phyloP scores from a whole-genome alignment of 1,140 invertebrate species.

The Zaprionus inermis region DNA sequence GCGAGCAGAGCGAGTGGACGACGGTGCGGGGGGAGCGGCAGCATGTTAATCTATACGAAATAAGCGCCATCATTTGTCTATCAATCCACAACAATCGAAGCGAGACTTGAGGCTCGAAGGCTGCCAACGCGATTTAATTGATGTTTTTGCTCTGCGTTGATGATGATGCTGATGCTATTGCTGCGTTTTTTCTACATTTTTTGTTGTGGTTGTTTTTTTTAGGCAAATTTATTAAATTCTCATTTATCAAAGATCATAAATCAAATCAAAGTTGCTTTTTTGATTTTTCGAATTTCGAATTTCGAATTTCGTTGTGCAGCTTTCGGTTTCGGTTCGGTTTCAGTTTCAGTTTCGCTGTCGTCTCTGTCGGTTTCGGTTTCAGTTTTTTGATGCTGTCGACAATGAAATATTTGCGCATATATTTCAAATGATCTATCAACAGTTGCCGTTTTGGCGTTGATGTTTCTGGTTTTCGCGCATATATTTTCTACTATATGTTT shows the following conservation, averaged over 20 bases:
- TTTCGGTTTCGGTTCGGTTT: slow-evolving; percentile 42
- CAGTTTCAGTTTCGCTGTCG: slow-evolving; percentile 44
- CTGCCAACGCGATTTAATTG: slow-evolving; percentile 57
- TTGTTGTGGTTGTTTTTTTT: too few species aligned
- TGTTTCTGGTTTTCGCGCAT: slow-evolving; percentile 26
- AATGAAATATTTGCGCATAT: slow-evolving; percentile 25
- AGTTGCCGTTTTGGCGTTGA: slow-evolving; percentile 68
- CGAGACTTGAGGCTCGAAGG: slow-evolving; percentile 5
- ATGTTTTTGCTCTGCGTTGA: slow-evolving; percentile 28
- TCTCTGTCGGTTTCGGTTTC: slow-evolving; percentile 31
- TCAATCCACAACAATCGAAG: slow-evolving; percentile 19
- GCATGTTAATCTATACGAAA: slow-evolving; percentile 63
- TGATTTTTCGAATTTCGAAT: slow-evolving; percentile 10
- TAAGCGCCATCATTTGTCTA: slow-evolving; percentile 73
- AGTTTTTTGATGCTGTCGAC: slow-evolving; percentile 37
- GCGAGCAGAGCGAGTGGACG: background rate
- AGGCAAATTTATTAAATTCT: slow-evolving; percentile 79
- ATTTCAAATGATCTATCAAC: slow-evolving; percentile 78
- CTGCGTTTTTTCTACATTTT: slow-evolving; percentile 8
- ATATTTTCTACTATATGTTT: background rate
- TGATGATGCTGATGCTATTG: too few species aligned
- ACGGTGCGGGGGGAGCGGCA: too few species aligned
- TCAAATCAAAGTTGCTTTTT: slow-evolving; percentile 46
- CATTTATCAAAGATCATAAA: slow-evolving; percentile 80
- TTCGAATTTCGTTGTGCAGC: slow-evolving; percentile 8